phyloP scores from a whole-genome alignment of 92 coral and sea anemone species.

The Zoanthus sansibaricus region DNA sequence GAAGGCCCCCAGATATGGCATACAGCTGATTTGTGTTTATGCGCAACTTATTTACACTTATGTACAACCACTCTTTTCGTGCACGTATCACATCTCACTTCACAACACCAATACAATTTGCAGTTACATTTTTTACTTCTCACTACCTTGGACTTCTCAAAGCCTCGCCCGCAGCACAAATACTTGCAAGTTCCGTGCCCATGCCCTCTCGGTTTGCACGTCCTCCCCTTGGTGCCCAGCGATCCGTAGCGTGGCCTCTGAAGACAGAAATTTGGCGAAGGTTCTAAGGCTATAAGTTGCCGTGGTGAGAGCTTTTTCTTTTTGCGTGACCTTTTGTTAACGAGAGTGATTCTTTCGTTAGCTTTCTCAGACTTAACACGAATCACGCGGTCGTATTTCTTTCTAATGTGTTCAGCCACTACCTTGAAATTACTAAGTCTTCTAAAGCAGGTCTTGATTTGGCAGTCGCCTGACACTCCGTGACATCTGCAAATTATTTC shows the following conservation, averaged over 20 bases:
- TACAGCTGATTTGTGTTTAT: neutral
- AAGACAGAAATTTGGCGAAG: slow-evolving; percentile 82
- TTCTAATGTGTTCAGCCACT: slow-evolving; percentile 64
- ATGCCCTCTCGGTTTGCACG: slow-evolving; percentile 65
- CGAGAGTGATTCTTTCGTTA: slow-evolving; percentile 22
- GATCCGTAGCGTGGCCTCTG: slow-evolving; percentile 56
- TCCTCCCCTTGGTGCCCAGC: slow-evolving; percentile 74
- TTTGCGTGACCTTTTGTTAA: neutral
- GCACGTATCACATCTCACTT: slow-evolving; percentile 72
- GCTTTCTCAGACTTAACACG: slow-evolving; percentile 37
- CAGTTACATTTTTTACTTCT: slow-evolving; percentile 72
- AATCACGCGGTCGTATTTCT: slow-evolving; percentile 59
- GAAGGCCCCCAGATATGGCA: neutral
- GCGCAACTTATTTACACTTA: slow-evolving; percentile 47
- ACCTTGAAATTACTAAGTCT: slow-evolving; percentile 74
- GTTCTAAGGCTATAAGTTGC: slow-evolving; percentile 52
- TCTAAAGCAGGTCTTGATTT: slow-evolving; percentile 79
- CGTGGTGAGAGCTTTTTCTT: slow-evolving; percentile 50
- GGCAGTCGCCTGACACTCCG: slow-evolving; percentile 83
- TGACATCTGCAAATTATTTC: slow-evolving; percentile 83
- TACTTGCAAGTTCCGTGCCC: slow-evolving; percentile 82
- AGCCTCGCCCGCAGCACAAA: slow-evolving; percentile 92
- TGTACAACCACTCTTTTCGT: slow-evolving; percentile 48
- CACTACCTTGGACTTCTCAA: slow-evolving; percentile 23
- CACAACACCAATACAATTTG: slow-evolving; percentile 73